Conservation (phyloP, 2,113 vertebrate genomes). For the Melanotaenia duboulayi region DNA sequence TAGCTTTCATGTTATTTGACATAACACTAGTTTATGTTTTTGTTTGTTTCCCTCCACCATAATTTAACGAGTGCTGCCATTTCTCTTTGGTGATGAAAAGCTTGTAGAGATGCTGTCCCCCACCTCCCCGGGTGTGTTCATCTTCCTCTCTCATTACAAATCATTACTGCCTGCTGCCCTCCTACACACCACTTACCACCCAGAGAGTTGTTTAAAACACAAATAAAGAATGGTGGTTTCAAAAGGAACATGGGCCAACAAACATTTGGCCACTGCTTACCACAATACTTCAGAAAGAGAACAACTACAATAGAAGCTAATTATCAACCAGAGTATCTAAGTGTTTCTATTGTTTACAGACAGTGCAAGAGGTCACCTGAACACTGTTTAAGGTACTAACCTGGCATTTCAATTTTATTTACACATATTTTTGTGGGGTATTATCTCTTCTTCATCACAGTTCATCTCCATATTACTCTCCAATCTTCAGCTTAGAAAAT, state of each 20-base stretch:
- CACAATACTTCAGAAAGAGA: too few relatives aligned
- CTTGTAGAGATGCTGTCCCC: not conserved
- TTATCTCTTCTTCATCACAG: too few relatives aligned
- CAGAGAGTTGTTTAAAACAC: constrained; percentile 62
- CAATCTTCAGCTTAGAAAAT: too few relatives aligned
- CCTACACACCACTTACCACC: constrained; percentile 62
- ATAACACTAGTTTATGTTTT: not conserved
- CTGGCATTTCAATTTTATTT: too few relatives aligned
- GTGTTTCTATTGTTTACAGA: too few relatives aligned
- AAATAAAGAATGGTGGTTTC: constrained; percentile 15
- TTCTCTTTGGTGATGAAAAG: not conserved
- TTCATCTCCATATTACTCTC: too few relatives aligned
- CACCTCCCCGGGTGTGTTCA: constrained; percentile 6
- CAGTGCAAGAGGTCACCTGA: too few relatives aligned
- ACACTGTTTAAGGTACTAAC: too few relatives aligned
- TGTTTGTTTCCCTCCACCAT: not conserved
- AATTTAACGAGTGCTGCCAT: not conserved
- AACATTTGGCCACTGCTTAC: not conserved
- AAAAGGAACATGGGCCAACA: not conserved
- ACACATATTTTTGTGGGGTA: too few relatives aligned
- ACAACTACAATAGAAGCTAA: too few relatives aligned
- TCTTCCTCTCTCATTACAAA: constrained; percentile 38
- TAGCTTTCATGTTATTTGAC: not conserved
- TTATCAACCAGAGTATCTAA: too few relatives aligned
- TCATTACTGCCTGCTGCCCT: constrained; percentile 50